Conservation (phyloP, 2,113 vertebrate species). For the Pelvicachromis taeniatus region DNA sequence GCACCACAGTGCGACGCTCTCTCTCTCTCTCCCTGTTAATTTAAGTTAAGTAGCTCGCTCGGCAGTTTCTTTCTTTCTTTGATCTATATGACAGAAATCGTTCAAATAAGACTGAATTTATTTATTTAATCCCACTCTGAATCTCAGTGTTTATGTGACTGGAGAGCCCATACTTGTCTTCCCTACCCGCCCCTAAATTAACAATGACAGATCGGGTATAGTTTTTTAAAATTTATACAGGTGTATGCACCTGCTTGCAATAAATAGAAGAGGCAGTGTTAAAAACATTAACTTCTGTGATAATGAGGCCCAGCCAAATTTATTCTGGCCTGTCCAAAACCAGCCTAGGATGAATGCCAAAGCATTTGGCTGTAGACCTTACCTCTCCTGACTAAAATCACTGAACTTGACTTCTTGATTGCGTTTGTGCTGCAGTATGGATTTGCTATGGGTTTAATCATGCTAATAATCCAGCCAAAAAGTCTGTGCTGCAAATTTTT, state of each 20-base stretch:
- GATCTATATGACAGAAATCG: background rate
- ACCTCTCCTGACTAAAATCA: background rate
- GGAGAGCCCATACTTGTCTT: too few species aligned
- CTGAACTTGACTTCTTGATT: background rate
- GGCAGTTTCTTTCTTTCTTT: background rate
- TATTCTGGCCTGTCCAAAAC: background rate
- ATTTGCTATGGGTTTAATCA: background rate
- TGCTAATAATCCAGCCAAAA: background rate
- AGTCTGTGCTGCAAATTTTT: background rate
- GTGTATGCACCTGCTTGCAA: background rate
- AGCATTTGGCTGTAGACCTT: background rate
- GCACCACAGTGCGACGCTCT: background rate
- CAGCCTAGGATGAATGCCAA: background rate
- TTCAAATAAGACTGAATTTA: background rate
- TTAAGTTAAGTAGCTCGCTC: background rate
- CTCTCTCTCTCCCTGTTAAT: background rate
- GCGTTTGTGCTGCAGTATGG: background rate
- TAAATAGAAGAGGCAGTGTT: background rate
- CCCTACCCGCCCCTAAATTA: background rate
- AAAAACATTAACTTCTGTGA: background rate
- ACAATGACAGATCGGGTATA: background rate
- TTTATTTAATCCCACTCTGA: background rate
- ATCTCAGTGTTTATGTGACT: too few species aligned
- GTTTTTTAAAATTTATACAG: background rate
- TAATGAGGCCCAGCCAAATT: background rate